A percentile compares a stretch with the other conserved stretches of the same genome.
phyloP scores from a whole-genome alignment of 2,888 invertebrate genomes.

The Pimpla rufipes region DNA sequence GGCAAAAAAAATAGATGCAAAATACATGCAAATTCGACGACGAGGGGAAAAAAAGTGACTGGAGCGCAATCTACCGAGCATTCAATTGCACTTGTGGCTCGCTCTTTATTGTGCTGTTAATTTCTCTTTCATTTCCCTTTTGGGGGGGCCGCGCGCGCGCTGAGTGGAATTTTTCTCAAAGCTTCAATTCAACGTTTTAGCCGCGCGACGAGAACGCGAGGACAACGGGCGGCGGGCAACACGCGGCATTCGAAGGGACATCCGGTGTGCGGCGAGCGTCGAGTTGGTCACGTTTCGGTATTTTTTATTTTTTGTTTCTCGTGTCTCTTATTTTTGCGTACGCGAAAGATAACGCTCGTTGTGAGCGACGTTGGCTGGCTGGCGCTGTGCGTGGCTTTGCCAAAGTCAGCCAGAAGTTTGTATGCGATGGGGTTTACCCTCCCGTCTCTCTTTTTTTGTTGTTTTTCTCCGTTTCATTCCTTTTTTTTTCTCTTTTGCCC shows the following conservation, averaged over 20 bases:
- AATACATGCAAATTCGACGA: slow-evolving; percentile 10
- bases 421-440: not conserved
- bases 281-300: slow-evolving; percentile 19
- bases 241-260: slow-evolving; percentile 7
- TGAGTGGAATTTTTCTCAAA: not conserved
- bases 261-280: slow-evolving; percentile 21
- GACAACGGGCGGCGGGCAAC: not conserved
- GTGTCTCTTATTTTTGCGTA: slow-evolving; percentile 1
- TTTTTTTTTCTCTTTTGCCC: not conserved
- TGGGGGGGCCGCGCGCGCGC: not conserved
- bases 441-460: not conserved
- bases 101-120: not conserved
- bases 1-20: not conserved
- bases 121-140: not conserved
- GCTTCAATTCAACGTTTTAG: not conserved
- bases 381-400: not conserved
- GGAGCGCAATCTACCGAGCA: slow-evolving; percentile 9
- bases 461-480: not conserved
- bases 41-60: not conserved
- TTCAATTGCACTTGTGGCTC: slow-evolving; percentile 10
- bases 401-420: slow-evolving; percentile 15
- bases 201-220: not conserved
- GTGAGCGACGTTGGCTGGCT: slow-evolving; percentile 7
- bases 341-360: slow-evolving; percentile 11
- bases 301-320: slow-evolving; percentile 7